Evolutionary conservation across 64 coral and sea anemone genomes (phyloP).

Genomic region (Montipora capricornis): DNA sequence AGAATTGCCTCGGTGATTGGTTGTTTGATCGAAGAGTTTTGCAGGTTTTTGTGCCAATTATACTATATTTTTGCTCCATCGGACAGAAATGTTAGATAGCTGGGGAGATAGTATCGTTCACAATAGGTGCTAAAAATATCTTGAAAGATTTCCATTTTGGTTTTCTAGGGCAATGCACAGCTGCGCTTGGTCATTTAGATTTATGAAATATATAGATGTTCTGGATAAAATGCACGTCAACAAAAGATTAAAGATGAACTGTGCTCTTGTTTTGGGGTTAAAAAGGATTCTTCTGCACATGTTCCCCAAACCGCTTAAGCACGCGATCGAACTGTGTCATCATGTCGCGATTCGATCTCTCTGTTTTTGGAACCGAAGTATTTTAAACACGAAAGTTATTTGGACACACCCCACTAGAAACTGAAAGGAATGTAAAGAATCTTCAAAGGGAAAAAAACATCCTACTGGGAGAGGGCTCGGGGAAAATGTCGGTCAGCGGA

Average conservation of each 20-base stretch:
- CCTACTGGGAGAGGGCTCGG: background rate
- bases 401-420: background rate
- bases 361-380: background rate
- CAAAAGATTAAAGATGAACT: too few relatives aligned
- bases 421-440: background rate
- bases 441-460: constrained; percentile 5
- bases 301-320: background rate
- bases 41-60: background rate
- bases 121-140: constrained; percentile 27
- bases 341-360: background rate
- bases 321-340: background rate
- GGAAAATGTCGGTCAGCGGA: background rate
- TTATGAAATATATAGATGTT: background rate
- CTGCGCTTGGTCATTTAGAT: background rate
- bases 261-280: background rate
- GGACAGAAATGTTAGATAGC: background rate
- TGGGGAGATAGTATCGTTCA: background rate
- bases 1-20: background rate
- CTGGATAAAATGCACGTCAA: background rate
- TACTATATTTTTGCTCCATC: background rate
- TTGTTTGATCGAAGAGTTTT: background rate
- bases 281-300: background rate
- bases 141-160: background rate
- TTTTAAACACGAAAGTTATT: background rate
- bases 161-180: background rate